Conservation (phyloP, 2,888 invertebrate genomes). For the Tachina grossa region DNA sequence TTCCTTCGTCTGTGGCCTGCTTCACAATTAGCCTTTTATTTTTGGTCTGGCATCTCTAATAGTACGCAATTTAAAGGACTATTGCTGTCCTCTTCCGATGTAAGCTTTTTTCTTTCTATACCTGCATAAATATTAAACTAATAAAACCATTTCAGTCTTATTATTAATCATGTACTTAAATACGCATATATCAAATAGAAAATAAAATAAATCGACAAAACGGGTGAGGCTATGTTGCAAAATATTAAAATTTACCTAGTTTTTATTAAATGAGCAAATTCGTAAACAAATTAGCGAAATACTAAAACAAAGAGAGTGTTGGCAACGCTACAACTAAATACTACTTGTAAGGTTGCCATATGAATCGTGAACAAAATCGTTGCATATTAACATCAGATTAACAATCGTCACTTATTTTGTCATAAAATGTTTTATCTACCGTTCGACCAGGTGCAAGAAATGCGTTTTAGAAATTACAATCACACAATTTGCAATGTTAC, state of each 20-base stretch:
- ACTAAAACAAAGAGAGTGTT: conserved; percentile 1
- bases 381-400: no score
- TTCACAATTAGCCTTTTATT: no score
- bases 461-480: no score
- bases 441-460: no score
- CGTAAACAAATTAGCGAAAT: no score
- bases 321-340: conserved; percentile 33
- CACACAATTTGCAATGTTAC: no score
- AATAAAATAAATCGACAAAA: neutral
- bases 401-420: no score
- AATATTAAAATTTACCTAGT: neutral
- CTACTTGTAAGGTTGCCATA: neutral
- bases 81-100: conserved; percentile 47
- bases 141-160: conserved; percentile 26
- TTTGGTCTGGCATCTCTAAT: conserved; percentile 24
- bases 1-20: no score
- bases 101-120: conserved; percentile 13
- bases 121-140: conserved; percentile 14
- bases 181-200: neutral
- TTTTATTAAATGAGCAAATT: neutral
- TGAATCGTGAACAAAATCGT: no score
- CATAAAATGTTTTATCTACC: no score
- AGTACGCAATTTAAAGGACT: neutral
- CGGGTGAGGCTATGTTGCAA: neutral
- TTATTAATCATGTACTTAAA: neutral